Base-by-base conservation (phyloP, 2,888 invertebrate genomes). In the Galerucella calmariensis region DNA sequence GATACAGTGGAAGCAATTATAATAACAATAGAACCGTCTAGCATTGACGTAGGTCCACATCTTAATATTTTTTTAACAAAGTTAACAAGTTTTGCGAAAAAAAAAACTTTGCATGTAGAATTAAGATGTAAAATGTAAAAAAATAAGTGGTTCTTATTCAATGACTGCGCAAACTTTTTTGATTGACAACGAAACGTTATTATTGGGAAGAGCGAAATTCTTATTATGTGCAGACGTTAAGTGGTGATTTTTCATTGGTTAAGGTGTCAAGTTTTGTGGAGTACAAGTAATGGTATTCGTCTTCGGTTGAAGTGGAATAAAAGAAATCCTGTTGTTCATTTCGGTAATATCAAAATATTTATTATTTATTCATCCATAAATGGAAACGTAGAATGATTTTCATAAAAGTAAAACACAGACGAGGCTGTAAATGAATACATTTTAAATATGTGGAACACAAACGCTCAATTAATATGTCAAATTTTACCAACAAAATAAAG, bases 181-280 rank as follows among this genome's bases (percentile, higher is more conserved):
- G 72, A 72, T 72, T 72, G 72, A 72, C 72, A 72, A 59, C 51
- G 56, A 66, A 72, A 66, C 59, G 66, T 72, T 66, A 72, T 72
- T 72, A 72, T 67, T 66, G 66, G 59, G 66, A 67, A 65, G 63
- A 62, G 62, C 35, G 16, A 62, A 62, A n/a, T 62, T 62, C 41
- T 62, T 24, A 71, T 56, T 71, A 65, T 51, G 16, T 59, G 66
- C 72, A 67, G 72, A 72, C 66, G 72, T 72, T 72, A 72, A 72
- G 72, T 72, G 67, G 72, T 46, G 16, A 67, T 66, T 72, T 48
- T 67, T 72, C 62, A 69, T 46, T 62, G 62, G 62, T 27, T 69
- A 51, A 69, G 46, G 69, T 62, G 69, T 62, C 69, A 69, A 62
- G 59, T 48, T 59, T 69, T 46, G 20, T 12, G 51, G 5, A 51